These are phyloP conservation scores for Chrosomus eos DNA, from an alignment of 2,797 vertebrate genomes.

Conservation along the genomic window DNA sequence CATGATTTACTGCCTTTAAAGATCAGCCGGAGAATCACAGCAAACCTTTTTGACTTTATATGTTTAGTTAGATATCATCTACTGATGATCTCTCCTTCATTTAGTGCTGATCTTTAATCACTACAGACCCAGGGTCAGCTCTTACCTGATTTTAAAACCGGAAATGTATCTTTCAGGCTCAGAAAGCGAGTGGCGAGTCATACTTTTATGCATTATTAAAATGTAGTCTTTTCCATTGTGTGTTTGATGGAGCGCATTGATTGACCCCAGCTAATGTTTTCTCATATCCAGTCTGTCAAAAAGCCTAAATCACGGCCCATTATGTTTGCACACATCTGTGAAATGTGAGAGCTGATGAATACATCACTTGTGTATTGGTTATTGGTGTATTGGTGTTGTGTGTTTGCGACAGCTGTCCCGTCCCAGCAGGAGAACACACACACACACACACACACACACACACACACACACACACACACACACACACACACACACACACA, in stretches of 20 bases:
- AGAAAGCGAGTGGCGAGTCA: neutral
- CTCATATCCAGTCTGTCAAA: neutral
- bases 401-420: constrained; percentile 24
- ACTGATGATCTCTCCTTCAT: neutral
- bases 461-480: no score
- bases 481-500: no score
- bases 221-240: neutral
- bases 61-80: constrained; percentile 4
- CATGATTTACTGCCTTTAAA: neutral
- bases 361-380: neutral
- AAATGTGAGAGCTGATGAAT: constrained; percentile 23
- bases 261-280: constrained; percentile 7
- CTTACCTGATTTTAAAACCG: neutral
- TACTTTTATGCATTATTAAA: constrained; percentile 19
- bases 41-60: neutral
- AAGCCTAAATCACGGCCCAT: constrained; percentile 17
- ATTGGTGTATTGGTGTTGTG: constrained; percentile 7
- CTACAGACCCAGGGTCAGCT: neutral
- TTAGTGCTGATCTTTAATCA: neutral
- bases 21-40: constrained; percentile 2
- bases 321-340: constrained; percentile 10
- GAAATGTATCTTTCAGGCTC: neutral
- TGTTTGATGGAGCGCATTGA: constrained; percentile 1
- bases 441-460: no score
- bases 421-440: neutral